Evolutionary conservation across 2,888 invertebrate species (phyloP), one percentile per base, ranked within the genome.

Genomic region (Frankliniella fusca): DNA sequence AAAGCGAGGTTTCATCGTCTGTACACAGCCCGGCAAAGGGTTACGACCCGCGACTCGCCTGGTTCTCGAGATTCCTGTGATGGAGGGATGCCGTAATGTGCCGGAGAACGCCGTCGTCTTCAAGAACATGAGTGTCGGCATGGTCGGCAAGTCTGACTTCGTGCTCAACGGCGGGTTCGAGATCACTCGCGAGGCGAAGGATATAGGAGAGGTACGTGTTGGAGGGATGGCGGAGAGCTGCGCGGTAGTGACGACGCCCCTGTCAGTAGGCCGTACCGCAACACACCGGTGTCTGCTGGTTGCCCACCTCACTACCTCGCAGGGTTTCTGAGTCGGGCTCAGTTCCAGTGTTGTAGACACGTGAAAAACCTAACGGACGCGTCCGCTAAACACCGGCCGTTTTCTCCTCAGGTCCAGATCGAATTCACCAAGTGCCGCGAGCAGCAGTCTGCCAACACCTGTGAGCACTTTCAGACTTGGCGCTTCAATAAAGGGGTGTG

Each of bases 381-480:
- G 5, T 9, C 15, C 15, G 54, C 20, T 20, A 0, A 54, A 54
- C 10, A 54, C 20, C 18, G 54, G 12, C 0, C 5, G 20, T 54
- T 11, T 54, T 0, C 7, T 5, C 15, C 9, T 3, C 27, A 76
- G 27, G 10, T 76, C 27, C 9, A 27, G 27, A 23, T 76, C 12
- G 27, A 12, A 0, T 12, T 27, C 10, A 76, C 70, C 23, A 76
- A 76, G 27, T 76, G 70, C 70, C 23, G 27, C 23, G 70, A 76
- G 9, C 11, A 27, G 12, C 23, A 27, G 10, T 76, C 70, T 5
- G 27, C 70, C 70, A 76, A 76, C 70, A 76, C 70, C 70, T 76
- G 70, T 10, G 70, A 76, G 70, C 70, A 76, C 70, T 76, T 76
- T 27, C 70, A 76, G 27, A 76, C 27, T 9, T 76, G 70, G 70